Base-by-base conservation (phyloP, 2,797 vertebrate species). In the Chelidonichthys spinosus region DNA sequence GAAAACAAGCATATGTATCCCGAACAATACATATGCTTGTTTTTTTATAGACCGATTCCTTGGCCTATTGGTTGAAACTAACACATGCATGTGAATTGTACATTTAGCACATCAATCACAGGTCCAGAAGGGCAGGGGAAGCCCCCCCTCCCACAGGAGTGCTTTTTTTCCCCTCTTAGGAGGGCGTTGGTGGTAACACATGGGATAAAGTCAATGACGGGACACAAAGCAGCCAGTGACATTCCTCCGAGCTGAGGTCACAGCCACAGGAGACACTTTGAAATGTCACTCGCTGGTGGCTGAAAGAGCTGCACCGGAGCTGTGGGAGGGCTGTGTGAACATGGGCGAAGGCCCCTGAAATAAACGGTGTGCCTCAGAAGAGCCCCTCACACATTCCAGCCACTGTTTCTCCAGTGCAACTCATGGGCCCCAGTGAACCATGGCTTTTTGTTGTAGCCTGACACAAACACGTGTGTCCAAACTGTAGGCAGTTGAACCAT, bases 241-340 rank as follows among this genome's bases (percentile, higher is more conserved):
- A 93, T 94, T 93, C 92, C 88, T 90, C 78, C 9, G 17, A 72
- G 86, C 89, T 92, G 90, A 93, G 91, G 89, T 93, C 93, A 93
- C 81, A 87, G 87, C 86, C 87, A 81, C 82, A 82, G 90, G 85
- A 90, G 88, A 73, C 78, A 85, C 84, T 89, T 81, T 91, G 85
- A 90, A 86, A 90, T 87, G 87, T 89, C 84, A 83, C 83, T 35
- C 15, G 70, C 75, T 17, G 36, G 78, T 72, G 79, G 39, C 84
- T 85, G 75, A 60, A 56, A 81, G 81, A 39, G 82, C 81, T 35
- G 68, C 64, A n/a, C 62, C 10, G 11, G 69, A 82, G 52, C 79
- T 69, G 76, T 59, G 61, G 88, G 78, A 68, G 78, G 70, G 61
- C 82, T 76, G 76, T 82, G 83, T 85, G 87, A 87, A 89, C 79